A percentile compares a stretch with the other conserved stretches of the same genome.
phyloP scores from a whole-genome alignment of 2,113 vertebrate species.

The Damaliscus lunatus region DNA sequence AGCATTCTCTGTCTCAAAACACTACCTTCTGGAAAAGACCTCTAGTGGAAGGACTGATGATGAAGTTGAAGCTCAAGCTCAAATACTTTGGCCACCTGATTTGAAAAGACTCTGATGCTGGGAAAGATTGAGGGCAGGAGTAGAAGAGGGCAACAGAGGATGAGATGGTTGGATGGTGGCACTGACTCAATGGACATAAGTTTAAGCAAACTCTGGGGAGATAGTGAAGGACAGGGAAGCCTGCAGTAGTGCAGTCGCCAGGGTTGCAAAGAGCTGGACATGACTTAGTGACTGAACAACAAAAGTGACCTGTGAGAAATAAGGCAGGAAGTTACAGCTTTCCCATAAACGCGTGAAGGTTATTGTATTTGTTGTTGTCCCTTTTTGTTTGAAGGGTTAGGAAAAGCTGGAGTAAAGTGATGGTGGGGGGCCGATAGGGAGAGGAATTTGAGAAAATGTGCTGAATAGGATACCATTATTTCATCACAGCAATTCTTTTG shows the following conservation, averaged over 20 bases:
- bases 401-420: not conserved
- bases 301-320: not conserved
- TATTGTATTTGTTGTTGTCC: not conserved
- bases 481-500: slow-evolving; percentile 41
- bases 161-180: not conserved
- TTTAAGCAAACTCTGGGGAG: not conserved
- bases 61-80: not conserved
- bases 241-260: not conserved
- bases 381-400: not conserved
- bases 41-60: not conserved
- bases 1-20: not conserved
- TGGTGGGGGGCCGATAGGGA: not conserved
- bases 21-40: not conserved
- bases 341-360: not conserved
- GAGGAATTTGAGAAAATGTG: slow-evolving; percentile 3
- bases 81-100: not conserved
- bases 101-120: not conserved
- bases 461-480: slow-evolving; percentile 29
- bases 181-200: not conserved
- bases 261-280: not conserved
- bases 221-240: not conserved
- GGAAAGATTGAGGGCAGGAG: not conserved
- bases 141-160: not conserved
- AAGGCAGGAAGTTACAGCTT: not conserved
- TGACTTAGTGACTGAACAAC: not conserved